phyloP scores from a whole-genome alignment of 2,888 invertebrate genomes.

The Hypsopygia costalis region DNA sequence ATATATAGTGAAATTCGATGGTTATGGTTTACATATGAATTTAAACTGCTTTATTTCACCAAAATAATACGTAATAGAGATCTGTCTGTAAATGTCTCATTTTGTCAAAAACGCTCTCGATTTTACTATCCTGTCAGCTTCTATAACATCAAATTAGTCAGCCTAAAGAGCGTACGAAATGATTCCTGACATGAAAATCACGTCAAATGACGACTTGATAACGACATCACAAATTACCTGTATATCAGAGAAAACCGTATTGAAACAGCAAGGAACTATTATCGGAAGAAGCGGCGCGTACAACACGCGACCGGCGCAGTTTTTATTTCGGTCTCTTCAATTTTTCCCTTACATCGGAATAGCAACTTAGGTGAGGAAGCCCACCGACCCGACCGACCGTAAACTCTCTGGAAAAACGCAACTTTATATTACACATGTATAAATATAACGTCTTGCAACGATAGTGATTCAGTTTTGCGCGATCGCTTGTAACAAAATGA shows the following conservation, averaged over 20 bases:
- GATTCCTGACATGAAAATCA: slow-evolving; percentile 41
- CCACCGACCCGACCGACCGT: slow-evolving; percentile 59
- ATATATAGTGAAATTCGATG: no score
- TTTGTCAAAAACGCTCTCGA: slow-evolving; percentile 14
- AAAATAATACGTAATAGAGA: no score
- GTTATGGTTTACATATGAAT: no score
- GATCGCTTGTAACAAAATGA: slow-evolving; percentile 74
- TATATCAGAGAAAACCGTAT: slow-evolving; percentile 43
- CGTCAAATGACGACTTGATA: slow-evolving; percentile 41
- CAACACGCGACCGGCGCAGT: slow-evolving; percentile 26
- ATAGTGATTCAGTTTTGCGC: slow-evolving; percentile 74
- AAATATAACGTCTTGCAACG: slow-evolving; percentile 66
- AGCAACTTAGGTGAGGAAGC: slow-evolving; percentile 45
- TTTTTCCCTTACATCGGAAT: slow-evolving; percentile 63
- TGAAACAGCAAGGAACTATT: slow-evolving; percentile 40
- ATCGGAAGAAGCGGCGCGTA: slow-evolving; percentile 63
- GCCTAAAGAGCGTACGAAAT: slow-evolving; percentile 19
- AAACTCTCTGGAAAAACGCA: slow-evolving; percentile 70
- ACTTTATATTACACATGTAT: slow-evolving; percentile 72
- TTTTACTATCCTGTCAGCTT: slow-evolving; percentile 5
- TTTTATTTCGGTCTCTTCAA: slow-evolving; percentile 51
- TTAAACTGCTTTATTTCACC: no score
- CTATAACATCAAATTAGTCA: slow-evolving; percentile 21
- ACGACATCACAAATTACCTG: slow-evolving; percentile 52
- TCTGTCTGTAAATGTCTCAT: no score